Evolutionary conservation across 2,113 vertebrate species (phyloP), one percentile per base, ranked within the genome.

Genomic region (Neogobius melanostomus): DNA sequence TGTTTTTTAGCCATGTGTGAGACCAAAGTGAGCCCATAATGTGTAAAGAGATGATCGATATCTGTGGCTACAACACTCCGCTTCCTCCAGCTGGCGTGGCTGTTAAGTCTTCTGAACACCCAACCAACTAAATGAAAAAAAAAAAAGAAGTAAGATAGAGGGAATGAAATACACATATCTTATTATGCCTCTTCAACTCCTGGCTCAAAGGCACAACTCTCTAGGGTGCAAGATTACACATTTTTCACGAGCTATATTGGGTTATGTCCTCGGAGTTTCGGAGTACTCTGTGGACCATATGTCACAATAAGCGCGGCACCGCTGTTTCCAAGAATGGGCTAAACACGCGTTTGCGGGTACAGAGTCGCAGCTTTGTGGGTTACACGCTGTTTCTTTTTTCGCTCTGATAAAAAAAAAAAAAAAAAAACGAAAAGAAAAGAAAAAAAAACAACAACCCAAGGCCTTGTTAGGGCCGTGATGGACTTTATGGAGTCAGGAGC

Each of bases 11-110:
- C 85, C 81, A 90, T 90, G 86, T 87, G 90, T 76, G 79, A 85
- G 75, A 77, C 71, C 64, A 82, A 85, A 82, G 90, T 75, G 79
- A 85, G 72, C 75, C 71, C 62, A 82, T 62, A 82, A 85, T 81
- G 82, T 62, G 66, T 85, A 86, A 90, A 89, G 89, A 83, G 79
- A 91, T 89, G 88, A 91, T 91, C 75, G 81, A 91, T 90, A 82
- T 86, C 83, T 82, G 86, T 69, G 73, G 72, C 82, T 86, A 87
- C 80, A 70, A 65, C 81, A 81, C 75, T 82, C 80, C 71, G 75
- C 75, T 81, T 52, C 82, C 80, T 88, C 81, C 90, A 91, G 91
- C 90, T 90, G 89, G 92, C 84, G 88, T 16, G 79, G 81, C 79
- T 77, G 75, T 90, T 87, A 84, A 80, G 80, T 84, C 82, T 72